Evolutionary conservation across 2,888 invertebrate genomes (phyloP).

Genomic region (Sinopyrophorus schimmeli): DNA sequence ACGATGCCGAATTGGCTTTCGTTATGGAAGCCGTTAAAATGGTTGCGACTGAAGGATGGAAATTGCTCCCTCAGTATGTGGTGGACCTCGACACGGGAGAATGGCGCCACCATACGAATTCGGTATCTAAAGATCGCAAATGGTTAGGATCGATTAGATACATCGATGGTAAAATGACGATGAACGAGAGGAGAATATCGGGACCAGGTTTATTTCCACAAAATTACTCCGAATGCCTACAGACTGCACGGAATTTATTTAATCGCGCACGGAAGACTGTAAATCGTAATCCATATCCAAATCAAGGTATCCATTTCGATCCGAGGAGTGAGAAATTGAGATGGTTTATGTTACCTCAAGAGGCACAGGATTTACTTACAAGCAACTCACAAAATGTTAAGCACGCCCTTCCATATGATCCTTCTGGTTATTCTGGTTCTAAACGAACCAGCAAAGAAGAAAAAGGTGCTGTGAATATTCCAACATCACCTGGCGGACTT

Average conservation of each 20-base stretch:
- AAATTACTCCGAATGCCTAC: slow-evolving; percentile 75
- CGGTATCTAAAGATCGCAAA: slow-evolving; percentile 77
- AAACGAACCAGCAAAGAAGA: slow-evolving; percentile 35
- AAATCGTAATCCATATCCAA: slow-evolving; percentile 72
- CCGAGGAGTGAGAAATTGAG: slow-evolving; percentile 69
- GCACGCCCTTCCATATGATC: slow-evolving; percentile 76
- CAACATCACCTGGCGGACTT: slow-evolving; percentile 56
- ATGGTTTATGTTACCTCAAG: slow-evolving; percentile 90
- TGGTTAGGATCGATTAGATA: slow-evolving; percentile 76
- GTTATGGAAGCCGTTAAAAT: slow-evolving; percentile 82
- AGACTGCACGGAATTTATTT: slow-evolving; percentile 77
- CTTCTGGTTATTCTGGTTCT: slow-evolving; percentile 59
- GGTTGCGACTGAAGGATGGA: slow-evolving; percentile 89
- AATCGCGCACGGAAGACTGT: slow-evolving; percentile 76
- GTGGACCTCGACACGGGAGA: slow-evolving; percentile 88
- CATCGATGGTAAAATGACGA: slow-evolving; percentile 71
- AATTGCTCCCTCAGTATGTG: slow-evolving; percentile 82
- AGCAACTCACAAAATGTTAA: slow-evolving; percentile 77
- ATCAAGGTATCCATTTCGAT: slow-evolving; percentile 75
- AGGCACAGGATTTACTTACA: slow-evolving; percentile 76
- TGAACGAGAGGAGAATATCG: slow-evolving; percentile 72
- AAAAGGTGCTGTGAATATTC: slow-evolving; percentile 42
- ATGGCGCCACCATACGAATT: slow-evolving; percentile 84
- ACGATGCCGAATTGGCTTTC: slow-evolving; percentile 77
- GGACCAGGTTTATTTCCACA: slow-evolving; percentile 74